These are phyloP conservation scores for Neolamprologus multifasciatus DNA, from an alignment of 2,797 vertebrate species.

Conservation along the genomic window DNA sequence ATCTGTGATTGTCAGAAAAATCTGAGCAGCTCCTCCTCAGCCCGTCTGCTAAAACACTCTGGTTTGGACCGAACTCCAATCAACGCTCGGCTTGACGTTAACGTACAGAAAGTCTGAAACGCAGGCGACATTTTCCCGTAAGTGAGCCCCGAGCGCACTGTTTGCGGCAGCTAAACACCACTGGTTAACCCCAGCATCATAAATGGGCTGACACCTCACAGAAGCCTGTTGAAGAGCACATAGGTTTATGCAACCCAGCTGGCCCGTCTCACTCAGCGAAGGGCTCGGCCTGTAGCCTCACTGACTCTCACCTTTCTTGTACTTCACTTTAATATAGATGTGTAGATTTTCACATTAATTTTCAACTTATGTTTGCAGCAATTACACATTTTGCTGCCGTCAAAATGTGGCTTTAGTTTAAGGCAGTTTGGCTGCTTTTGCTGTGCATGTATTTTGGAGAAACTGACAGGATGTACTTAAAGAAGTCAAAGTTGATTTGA, in stretches of 20 bases:
- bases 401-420: background rate
- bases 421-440: background rate
- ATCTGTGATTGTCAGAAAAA: slow-evolving; percentile 18
- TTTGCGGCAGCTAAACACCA: slow-evolving; percentile 35
- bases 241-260: background rate
- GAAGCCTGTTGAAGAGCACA: background rate
- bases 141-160: slow-evolving; percentile 33
- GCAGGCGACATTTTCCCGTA: background rate
- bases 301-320: background rate
- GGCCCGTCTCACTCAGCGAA: background rate
- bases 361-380: background rate
- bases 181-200: slow-evolving; percentile 46
- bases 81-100: background rate
- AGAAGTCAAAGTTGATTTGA: background rate
- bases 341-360: background rate
- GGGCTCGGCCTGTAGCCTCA: background rate
- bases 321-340: background rate
- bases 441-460: background rate
- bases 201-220: slow-evolving; percentile 53
- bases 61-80: slow-evolving; percentile 6
- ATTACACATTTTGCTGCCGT: background rate
- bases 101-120: slow-evolving; percentile 6
- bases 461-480: background rate
- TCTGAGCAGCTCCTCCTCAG: background rate
- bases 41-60: slow-evolving; percentile 9